Evolutionary conservation across 2,797 vertebrate genomes (phyloP).

Genomic region (Myiotriccus ornatus): DNA sequence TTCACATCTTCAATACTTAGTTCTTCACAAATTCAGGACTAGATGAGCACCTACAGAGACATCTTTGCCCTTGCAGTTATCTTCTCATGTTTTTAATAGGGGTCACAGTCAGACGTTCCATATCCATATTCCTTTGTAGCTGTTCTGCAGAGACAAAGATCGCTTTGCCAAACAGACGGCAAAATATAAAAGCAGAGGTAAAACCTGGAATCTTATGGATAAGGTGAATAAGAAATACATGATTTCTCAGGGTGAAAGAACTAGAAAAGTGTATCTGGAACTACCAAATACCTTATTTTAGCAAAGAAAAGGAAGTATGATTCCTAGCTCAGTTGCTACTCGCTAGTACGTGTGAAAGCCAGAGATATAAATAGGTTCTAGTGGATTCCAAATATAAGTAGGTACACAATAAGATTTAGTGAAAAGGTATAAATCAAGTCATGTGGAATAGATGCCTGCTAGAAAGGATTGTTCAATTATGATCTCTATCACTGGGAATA

Average conservation of each 20-base stretch:
- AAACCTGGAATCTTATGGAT: not conserved
- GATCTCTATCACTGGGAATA: not conserved
- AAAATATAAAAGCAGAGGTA: not conserved
- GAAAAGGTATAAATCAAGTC: not conserved
- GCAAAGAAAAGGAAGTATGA: not conserved
- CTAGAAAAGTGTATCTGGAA: not conserved
- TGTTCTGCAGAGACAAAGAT: not conserved
- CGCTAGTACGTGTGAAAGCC: not conserved
- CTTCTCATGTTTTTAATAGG: not conserved
- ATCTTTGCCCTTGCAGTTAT: not conserved
- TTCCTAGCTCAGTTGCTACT: not conserved
- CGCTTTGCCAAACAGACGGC: not conserved
- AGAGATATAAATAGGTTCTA: not conserved
- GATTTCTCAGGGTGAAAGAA: not conserved
- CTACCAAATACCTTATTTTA: not conserved
- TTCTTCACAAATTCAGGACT: not conserved
- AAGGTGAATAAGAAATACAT: not conserved
- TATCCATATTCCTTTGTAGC: not conserved
- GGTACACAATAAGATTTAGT: not conserved
- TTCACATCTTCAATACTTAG: not conserved
- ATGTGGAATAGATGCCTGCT: not conserved
- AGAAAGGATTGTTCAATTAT: not conserved
- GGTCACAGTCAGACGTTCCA: not conserved
- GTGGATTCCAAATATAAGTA: not conserved
- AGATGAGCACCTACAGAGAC: not conserved